Evolutionary conservation across 2,888 invertebrate species (phyloP).

Genomic region (Bellardia pandia): DNA sequence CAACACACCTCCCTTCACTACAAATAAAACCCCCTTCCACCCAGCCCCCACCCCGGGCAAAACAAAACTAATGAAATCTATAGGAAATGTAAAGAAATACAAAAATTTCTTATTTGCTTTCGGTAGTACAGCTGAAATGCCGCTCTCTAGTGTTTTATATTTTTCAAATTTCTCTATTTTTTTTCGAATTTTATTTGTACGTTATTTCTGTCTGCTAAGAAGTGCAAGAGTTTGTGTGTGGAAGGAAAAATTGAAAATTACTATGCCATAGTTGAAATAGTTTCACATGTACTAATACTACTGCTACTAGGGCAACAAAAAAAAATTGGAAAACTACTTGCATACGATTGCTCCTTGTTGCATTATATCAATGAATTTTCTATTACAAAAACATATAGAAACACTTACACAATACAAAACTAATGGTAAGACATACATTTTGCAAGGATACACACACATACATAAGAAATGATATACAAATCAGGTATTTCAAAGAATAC

Average conservation of each 20-base stretch:
- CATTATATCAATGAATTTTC: slow-evolving; percentile 64
- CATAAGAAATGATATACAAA: neutral
- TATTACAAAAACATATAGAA: slow-evolving; percentile 40
- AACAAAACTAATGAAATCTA: slow-evolving; percentile 5
- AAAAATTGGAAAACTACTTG: slow-evolving; percentile 24
- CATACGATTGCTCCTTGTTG: slow-evolving; percentile 57
- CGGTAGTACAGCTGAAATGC: slow-evolving; percentile 1
- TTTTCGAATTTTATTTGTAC: slow-evolving; percentile 16
- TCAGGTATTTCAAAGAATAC: slow-evolving; percentile 6
- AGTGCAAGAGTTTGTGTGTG: neutral
- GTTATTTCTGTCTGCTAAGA: neutral
- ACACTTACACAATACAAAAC: slow-evolving; percentile 29
- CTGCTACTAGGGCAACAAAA: slow-evolving; percentile 2
- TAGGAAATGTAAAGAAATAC: slow-evolving; percentile 23
- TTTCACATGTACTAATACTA: slow-evolving; percentile 18
- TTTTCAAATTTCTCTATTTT: slow-evolving; percentile 42
- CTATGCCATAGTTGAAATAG: slow-evolving; percentile 63
- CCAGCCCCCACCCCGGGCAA: neutral
- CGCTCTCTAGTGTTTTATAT: slow-evolving; percentile 54
- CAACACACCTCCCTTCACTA: too few species aligned
- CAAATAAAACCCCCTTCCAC: too few species aligned
- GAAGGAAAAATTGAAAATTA: slow-evolving; percentile 55
- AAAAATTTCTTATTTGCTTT: slow-evolving; percentile 25
- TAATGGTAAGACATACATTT: slow-evolving; percentile 14
- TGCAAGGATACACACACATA: too few species aligned